Percentiles rank a stretch among this genome's conserved stretches.
phyloP scores from a whole-genome alignment of 2,888 invertebrate species.

The Hofmannophila pseudospretella region DNA sequence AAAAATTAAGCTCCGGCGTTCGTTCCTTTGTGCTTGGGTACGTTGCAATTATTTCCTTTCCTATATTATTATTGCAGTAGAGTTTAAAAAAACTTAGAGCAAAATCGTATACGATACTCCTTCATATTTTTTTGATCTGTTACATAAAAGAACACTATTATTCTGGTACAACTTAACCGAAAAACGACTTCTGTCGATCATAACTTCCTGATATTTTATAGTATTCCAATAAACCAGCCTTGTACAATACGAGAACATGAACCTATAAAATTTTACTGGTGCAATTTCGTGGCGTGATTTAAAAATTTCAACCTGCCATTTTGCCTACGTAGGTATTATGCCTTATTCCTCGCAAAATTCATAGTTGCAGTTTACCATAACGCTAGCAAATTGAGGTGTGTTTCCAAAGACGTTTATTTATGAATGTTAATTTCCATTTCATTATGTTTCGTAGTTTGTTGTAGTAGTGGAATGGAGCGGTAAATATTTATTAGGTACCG shows the following conservation, averaged over 20 bases:
- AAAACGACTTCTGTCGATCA: slow-evolving; percentile 14
- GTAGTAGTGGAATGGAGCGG: slow-evolving; percentile 15
- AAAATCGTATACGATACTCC: too few species aligned
- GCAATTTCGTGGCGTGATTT: slow-evolving; percentile 30
- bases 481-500: slow-evolving; percentile 28
- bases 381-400: slow-evolving; percentile 24
- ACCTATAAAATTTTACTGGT: slow-evolving; percentile 29
- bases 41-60: too few species aligned
- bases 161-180: background rate
- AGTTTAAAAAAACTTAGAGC: too few species aligned
- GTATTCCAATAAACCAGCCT: slow-evolving; percentile 26
- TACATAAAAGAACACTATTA: too few species aligned
- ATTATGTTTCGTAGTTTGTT: slow-evolving; percentile 11
- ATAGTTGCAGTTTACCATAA: slow-evolving; percentile 27
- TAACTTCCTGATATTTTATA: slow-evolving; percentile 25
- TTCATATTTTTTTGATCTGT: too few species aligned
- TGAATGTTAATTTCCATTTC: slow-evolving; percentile 21
- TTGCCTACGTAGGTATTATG: slow-evolving; percentile 28
- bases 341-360: slow-evolving; percentile 33
- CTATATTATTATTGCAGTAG: too few species aligned
- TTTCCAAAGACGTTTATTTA: slow-evolving; percentile 20
- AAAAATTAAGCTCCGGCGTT: too few species aligned
- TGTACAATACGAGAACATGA: slow-evolving; percentile 25
- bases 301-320: slow-evolving; percentile 35
- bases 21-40: too few species aligned